These are phyloP conservation scores for Cariama cristata DNA, from an alignment of 2,113 vertebrate species.

Conservation along the genomic window DNA sequence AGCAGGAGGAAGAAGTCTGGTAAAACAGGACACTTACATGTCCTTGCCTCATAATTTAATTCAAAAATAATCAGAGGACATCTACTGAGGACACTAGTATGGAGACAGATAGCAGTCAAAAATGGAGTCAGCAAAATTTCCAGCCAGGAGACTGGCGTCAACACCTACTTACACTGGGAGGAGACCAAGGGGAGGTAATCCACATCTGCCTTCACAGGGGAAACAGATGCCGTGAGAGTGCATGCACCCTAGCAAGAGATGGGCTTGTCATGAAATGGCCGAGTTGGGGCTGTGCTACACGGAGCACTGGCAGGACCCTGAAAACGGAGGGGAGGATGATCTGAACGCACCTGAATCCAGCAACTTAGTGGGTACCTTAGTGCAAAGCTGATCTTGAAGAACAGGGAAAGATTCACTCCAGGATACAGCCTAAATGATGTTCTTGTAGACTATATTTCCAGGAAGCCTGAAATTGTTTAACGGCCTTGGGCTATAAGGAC, in stretches of 20 bases:
- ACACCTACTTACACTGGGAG: background rate
- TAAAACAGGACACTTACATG: background rate
- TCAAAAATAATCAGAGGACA: background rate
- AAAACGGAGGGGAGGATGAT: background rate
- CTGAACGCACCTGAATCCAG: background rate
- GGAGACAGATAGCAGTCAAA: background rate
- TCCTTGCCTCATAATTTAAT: background rate
- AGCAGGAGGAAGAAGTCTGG: background rate
- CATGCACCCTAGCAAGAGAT: background rate
- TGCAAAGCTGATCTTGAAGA: background rate
- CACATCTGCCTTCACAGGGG: background rate
- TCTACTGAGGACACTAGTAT: background rate
- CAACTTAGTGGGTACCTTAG: background rate
- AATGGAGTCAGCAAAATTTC: background rate
- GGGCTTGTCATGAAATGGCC: background rate
- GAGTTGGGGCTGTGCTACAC: background rate
- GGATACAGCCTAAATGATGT: background rate
- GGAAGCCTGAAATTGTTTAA: background rate
- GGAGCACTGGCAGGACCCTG: background rate
- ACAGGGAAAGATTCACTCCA: background rate
- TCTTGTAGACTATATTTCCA: background rate
- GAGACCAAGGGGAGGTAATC: background rate
- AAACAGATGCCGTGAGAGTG: background rate
- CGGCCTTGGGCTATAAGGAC: background rate
- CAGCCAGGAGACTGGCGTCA: background rate